Evolutionary conservation across 2,888 invertebrate genomes (phyloP), one percentile per base, ranked within the genome.

Genomic region (Lasioglossum morio): DNA sequence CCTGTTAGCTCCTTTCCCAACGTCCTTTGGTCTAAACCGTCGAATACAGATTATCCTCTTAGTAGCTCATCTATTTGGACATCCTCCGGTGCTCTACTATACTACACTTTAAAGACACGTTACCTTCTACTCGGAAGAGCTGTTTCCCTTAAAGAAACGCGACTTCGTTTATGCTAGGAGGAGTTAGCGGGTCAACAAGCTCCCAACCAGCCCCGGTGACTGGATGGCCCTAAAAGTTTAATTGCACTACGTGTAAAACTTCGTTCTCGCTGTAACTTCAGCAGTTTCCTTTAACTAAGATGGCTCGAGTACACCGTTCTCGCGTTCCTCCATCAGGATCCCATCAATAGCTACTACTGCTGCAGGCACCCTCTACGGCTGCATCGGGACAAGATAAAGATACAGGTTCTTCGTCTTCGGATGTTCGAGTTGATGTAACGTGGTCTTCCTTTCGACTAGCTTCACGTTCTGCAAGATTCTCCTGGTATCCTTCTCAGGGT

Each of bases 161-260:
- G 75, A 27, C 43, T 43, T 63, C 75, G 1, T 23, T 0, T 43
- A 72, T 48, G 46, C 5, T 30, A 30, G 60, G n/a, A 23, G 30
- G 30, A 78, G 57, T 19, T 53, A 10, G n/a, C 23, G 19, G 4
- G 23, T 72, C 79, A 34, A 43, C 60, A 53, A 72, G 37, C 78
- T 72, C 19, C 30, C 23, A 70, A 23, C 46, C 53, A 53, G 23
- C 53, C 53, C 60, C 34, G 27, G 4, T 27, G 60, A 66, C 66
- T 34, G n/a, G n/a, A 43, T 27, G 76, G 46, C 34, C 43, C 14
- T 34, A 46, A 66, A 79, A 79, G n/a, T 79, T 79, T 79, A 79
- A 79, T 77, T 37, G 72, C 48, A 57, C 77, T 34, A 77, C 34
- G 23, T 53, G n/a, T 43, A 57, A 70, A 60, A 76, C 23, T 30